Percentiles rank a stretch among this genome's conserved stretches.
Evolutionary conservation across 1,140 invertebrate genomes (phyloP).

Genomic region (Chionoecetes opilio): DNA sequence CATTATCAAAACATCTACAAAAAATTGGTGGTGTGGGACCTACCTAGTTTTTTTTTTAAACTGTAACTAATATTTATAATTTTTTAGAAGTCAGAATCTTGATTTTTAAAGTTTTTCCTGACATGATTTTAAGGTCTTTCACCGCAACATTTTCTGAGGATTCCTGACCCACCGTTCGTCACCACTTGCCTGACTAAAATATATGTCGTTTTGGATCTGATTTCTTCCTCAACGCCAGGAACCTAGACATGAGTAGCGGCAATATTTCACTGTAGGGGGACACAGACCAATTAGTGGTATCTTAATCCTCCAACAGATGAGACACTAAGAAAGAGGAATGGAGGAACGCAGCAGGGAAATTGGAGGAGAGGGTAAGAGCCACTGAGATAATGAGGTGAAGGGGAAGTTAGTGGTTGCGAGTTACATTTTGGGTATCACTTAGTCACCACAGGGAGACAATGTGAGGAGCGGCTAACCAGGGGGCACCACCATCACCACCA

Average conservation of each 20-base stretch:
- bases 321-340: constrained; percentile 29
- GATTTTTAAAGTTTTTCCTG: too few relatives aligned
- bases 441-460: constrained; percentile 43
- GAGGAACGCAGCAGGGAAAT: neutral
- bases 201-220: neutral
- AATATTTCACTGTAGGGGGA: neutral
- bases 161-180: too few relatives aligned
- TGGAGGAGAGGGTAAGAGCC: neutral
- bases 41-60: too few relatives aligned
- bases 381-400: constrained; percentile 49
- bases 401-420: constrained; percentile 10
- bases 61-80: too few relatives aligned
- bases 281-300: constrained; percentile 31
- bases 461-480: neutral
- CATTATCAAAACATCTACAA: too few relatives aligned
- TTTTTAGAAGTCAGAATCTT: too few relatives aligned
- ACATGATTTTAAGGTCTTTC: too few relatives aligned
- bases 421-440: constrained; percentile 47
- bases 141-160: too few relatives aligned
- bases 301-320: constrained; percentile 42
- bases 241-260: neutral
- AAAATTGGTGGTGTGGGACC: too few relatives aligned
- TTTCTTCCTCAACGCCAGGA: neutral
- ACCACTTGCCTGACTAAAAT: too few relatives aligned
- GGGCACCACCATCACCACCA: neutral